Evolutionary conservation across 2,113 vertebrate species (phyloP).

Genomic region (Neoarius graeffei): DNA sequence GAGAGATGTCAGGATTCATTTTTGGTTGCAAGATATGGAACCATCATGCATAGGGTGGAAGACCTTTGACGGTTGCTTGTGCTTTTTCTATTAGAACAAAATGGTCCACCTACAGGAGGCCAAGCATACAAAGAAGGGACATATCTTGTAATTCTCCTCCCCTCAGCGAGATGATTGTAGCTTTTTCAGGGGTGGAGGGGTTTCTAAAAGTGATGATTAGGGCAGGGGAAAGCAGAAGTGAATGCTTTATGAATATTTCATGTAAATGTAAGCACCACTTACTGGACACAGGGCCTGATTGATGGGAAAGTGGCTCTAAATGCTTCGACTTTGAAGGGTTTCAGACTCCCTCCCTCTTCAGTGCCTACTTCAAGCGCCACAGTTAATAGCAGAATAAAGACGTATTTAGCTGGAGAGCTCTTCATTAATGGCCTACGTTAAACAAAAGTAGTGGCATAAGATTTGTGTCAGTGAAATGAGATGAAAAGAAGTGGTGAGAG

Average conservation of each 20-base stretch:
- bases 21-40: conserved; percentile 35
- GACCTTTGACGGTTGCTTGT: conserved; percentile 76
- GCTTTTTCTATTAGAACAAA: conserved; percentile 80
- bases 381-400: conserved; percentile 87
- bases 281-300: conserved; percentile 91
- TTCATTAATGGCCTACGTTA: conserved; percentile 87
- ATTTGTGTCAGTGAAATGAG: conserved; percentile 73
- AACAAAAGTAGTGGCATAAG: conserved; percentile 79
- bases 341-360: conserved; percentile 75
- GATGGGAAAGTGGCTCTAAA: conserved; percentile 92
- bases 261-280: conserved; percentile 99
- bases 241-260: conserved; percentile 99
- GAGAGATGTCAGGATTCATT: conserved; percentile 36
- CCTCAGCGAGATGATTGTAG: conserved; percentile 93
- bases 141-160: conserved; percentile 82
- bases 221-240: conserved; percentile 91
- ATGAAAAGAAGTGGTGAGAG: conserved; percentile 67
- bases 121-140: conserved; percentile 83
- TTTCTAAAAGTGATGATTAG: conserved; percentile 93
- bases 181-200: conserved; percentile 73
- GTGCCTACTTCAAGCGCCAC: conserved; percentile 83
- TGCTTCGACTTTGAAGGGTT: conserved; percentile 90
- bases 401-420: conserved; percentile 91
- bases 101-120: conserved; percentile 80
- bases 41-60: conserved; percentile 62